These are phyloP conservation scores for Cheilosia soror DNA, from an alignment of 2,888 invertebrate species.

Conservation along the genomic window DNA sequence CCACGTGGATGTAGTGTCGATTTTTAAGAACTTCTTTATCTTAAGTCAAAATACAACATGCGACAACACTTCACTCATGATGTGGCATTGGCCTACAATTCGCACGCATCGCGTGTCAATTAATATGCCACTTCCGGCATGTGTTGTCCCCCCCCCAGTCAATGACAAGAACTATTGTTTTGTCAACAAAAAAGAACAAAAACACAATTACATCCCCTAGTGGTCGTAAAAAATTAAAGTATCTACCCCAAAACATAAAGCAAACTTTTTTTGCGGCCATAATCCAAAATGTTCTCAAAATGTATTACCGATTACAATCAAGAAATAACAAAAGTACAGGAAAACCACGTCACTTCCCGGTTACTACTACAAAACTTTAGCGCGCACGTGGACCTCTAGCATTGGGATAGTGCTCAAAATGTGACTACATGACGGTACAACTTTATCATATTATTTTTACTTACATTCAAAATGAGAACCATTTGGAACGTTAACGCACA, in stretches of 20 bases:
- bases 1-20: no score
- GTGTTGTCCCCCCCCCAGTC: no score
- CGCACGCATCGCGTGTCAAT: no score
- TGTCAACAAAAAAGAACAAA: background rate
- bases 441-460: background rate
- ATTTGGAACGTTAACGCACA: conserved; percentile 6
- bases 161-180: background rate
- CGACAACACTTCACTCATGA: no score
- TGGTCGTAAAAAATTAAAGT: background rate
- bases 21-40: no score
- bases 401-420: no score
- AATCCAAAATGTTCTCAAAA: conserved; percentile 38
- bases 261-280: conserved; percentile 40
- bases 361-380: background rate
- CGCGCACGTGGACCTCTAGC: conserved; percentile 16
- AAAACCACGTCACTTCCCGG: conserved; percentile 9
- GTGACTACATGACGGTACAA: background rate
- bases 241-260: conserved; percentile 10
- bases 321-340: conserved; percentile 3
- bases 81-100: no score
- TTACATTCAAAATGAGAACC: conserved; percentile 3
- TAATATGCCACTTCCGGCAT: no score
- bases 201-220: background rate
- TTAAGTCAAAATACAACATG: no score
- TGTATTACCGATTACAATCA: conserved; percentile 33